phyloP scores from a whole-genome alignment of 2,797 vertebrate species.

The Melanotaenia nigrans region DNA sequence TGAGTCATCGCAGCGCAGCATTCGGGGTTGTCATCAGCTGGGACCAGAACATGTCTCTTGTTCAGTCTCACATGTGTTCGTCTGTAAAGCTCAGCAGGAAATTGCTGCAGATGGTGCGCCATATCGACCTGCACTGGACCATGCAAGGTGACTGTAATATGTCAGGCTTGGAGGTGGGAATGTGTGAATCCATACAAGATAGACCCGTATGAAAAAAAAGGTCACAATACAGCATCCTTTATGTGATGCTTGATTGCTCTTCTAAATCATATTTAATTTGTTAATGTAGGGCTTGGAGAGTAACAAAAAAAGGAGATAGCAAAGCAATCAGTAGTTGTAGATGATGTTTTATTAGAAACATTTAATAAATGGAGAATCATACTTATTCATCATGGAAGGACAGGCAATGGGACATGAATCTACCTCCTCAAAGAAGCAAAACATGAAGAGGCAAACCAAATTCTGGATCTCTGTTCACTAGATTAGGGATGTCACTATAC shows the following conservation, averaged over 20 bases:
- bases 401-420: no score
- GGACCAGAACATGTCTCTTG: slow-evolving; percentile 23
- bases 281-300: no score
- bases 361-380: no score
- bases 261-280: neutral
- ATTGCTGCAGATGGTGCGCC: slow-evolving; percentile 8
- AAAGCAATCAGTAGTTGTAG: neutral
- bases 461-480: no score
- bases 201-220: neutral
- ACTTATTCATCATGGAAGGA: no score
- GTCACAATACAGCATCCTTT: neutral
- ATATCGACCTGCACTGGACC: slow-evolving; percentile 13
- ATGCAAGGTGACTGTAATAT: slow-evolving; percentile 4
- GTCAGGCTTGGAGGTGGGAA: neutral
- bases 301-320: no score
- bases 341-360: no score
- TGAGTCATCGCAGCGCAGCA: slow-evolving; percentile 40
- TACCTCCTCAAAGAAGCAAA: no score
- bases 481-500: no score
- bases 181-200: neutral
- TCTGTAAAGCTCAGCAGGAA: slow-evolving; percentile 42
- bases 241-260: neutral
- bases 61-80: slow-evolving; percentile 8
- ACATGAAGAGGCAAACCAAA: no score
- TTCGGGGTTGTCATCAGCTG: slow-evolving; percentile 13